phyloP scores from a whole-genome alignment of 2,797 vertebrate species.

The Potorous gilbertii region DNA sequence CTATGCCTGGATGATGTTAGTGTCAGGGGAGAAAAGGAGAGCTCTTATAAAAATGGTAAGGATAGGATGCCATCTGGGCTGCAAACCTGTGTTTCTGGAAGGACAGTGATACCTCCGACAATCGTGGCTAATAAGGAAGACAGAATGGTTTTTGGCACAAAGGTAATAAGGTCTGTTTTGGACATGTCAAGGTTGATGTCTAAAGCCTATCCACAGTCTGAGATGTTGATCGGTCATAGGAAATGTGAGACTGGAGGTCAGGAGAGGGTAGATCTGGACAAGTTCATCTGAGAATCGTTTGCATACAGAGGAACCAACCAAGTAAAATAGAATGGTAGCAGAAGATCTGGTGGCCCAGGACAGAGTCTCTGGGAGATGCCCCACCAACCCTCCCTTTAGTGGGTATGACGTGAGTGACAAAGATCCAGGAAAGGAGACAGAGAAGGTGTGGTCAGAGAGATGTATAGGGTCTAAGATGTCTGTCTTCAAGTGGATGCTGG shows the following conservation, averaged over 20 bases:
- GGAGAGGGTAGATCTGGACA: not conserved
- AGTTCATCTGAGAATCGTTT: not conserved
- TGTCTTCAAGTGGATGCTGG: not conserved
- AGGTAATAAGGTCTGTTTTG: not conserved
- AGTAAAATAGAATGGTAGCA: not conserved
- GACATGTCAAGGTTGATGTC: not conserved
- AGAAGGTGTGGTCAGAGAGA: not conserved
- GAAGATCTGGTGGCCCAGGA: not conserved
- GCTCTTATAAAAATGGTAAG: not conserved
- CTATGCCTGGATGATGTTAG: not conserved
- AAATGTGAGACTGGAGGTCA: no score
- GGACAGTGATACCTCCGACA: not conserved
- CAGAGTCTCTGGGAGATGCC: not conserved
- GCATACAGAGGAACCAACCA: not conserved
- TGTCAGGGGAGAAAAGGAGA: not conserved
- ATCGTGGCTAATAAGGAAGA: not conserved
- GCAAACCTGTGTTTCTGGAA: not conserved
- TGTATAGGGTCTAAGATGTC: not conserved
- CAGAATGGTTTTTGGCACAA: not conserved
- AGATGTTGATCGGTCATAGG: no score
- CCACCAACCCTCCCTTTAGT: not conserved
- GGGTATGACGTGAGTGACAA: not conserved
- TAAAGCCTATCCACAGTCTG: not conserved
- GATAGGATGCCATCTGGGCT: not conserved
- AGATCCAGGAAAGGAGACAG: not conserved